These are phyloP conservation scores for Origma solitaria DNA, from an alignment of 2,113 vertebrate genomes.

Conservation along the genomic window DNA sequence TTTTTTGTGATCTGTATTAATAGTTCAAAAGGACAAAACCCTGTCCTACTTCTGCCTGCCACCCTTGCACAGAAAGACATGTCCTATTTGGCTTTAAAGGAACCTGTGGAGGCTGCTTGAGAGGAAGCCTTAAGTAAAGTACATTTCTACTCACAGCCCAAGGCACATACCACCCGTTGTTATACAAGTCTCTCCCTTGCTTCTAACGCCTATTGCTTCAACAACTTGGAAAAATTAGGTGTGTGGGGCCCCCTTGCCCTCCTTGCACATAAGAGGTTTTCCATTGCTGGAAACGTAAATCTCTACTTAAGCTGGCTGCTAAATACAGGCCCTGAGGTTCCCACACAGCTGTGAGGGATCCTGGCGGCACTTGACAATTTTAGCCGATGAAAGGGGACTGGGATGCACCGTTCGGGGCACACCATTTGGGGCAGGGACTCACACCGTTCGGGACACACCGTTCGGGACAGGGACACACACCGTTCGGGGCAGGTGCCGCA, in stretches of 20 bases:
- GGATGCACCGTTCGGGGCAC: too few species aligned
- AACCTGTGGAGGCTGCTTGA: neutral
- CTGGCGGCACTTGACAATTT: accelerated
- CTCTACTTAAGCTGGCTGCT: neutral
- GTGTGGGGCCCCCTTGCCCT: accelerated
- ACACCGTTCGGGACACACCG: accelerated
- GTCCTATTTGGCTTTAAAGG: neutral
- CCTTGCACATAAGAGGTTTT: neutral
- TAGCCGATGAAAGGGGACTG: too few species aligned
- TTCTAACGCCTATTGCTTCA: neutral
- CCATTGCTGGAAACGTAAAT: neutral
- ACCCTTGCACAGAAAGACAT: neutral
- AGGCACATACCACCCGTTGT: neutral
- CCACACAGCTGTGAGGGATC: accelerated
- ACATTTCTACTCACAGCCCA: neutral
- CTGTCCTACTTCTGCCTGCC: neutral
- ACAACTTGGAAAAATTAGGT: neutral
- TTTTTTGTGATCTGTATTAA: neutral
- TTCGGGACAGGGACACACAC: too few species aligned
- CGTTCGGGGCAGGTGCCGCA: too few species aligned
- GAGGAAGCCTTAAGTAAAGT: neutral
- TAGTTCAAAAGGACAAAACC: neutral
- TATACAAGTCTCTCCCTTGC: neutral
- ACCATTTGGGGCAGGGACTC: neutral
- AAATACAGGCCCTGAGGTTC: too few species aligned